Evolutionary conservation across 1,140 invertebrate species (phyloP).

Genomic region (Muscidifurax raptorellus): DNA sequence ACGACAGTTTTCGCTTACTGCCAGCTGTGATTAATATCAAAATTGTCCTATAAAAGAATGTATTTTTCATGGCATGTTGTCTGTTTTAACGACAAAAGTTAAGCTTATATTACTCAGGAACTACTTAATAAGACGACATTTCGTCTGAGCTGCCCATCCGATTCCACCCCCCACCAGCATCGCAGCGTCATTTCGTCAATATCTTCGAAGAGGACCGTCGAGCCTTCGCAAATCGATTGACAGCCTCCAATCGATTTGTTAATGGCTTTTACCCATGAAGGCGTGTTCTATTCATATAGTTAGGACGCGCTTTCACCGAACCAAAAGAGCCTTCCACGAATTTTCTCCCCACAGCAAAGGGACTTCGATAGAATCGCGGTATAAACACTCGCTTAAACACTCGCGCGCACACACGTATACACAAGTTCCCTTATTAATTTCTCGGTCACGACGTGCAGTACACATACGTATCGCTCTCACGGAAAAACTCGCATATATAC

Average conservation of each 20-base stretch:
- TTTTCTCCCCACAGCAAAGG: neutral
- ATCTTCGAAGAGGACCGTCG: neutral
- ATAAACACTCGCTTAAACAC: neutral
- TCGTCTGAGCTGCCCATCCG: too few species aligned
- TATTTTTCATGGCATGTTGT: too few species aligned
- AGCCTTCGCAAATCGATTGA: neutral
- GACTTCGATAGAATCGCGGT: neutral
- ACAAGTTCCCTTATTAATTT: neutral
- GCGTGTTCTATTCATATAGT: slow-evolving; percentile 24
- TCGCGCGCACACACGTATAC: too few species aligned
- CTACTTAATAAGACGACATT: too few species aligned
- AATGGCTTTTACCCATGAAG: slow-evolving; percentile 20
- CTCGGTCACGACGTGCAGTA: neutral
- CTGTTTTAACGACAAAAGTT: too few species aligned
- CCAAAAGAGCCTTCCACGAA: neutral
- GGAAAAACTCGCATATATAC: too few species aligned
- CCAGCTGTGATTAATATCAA: too few species aligned
- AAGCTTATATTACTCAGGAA: too few species aligned
- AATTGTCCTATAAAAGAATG: too few species aligned
- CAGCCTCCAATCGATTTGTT: neutral
- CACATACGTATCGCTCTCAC: too few species aligned
- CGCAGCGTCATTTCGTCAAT: neutral
- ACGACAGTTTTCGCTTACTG: too few species aligned
- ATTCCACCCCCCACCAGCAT: too few species aligned
- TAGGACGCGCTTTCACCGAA: neutral